A percentile compares a stretch with the other conserved stretches of the same genome.
phyloP scores from a whole-genome alignment of 2,113 vertebrate genomes.

The Leiothrix lutea region DNA sequence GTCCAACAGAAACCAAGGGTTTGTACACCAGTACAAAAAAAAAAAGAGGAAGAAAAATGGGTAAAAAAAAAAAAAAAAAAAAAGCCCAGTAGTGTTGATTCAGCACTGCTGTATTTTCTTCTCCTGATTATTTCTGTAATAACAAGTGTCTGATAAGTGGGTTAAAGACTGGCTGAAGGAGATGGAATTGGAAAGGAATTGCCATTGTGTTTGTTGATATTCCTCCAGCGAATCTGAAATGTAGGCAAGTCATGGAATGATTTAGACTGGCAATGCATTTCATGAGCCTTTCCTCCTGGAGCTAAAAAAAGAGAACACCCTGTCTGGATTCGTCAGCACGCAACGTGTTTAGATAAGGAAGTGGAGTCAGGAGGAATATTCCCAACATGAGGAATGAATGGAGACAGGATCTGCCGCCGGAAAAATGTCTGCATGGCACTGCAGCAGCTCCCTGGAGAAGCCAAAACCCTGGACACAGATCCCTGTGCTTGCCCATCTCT shows the following conservation, averaged over 20 bases:
- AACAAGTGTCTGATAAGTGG: slow-evolving; percentile 43
- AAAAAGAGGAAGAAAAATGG: neutral
- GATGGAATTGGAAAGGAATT: slow-evolving; percentile 19
- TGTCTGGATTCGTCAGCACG: neutral
- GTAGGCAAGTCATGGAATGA: slow-evolving; percentile 21
- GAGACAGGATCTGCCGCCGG: neutral
- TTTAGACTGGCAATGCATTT: slow-evolving; percentile 9
- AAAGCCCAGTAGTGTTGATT: slow-evolving; percentile 21
- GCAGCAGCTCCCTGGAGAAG: neutral
- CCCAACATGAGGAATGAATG: neutral
- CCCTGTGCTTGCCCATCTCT: neutral
- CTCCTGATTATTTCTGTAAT: slow-evolving; percentile 47
- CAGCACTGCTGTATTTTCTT: slow-evolving; percentile 37
- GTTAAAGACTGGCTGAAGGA: slow-evolving; percentile 30
- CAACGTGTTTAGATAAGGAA: neutral
- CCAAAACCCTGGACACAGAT: neutral
- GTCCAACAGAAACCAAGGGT: slow-evolving; percentile 44
- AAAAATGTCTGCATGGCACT: neutral
- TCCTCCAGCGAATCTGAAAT: neutral
- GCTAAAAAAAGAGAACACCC: neutral
- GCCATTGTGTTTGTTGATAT: slow-evolving; percentile 8
- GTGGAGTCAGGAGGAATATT: neutral
- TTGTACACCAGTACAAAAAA: neutral
- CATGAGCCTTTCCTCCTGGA: neutral
- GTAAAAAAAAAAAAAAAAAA: neutral